These are phyloP conservation scores for Trichogramma dendrolimi DNA, from an alignment of 2,888 invertebrate genomes.

Conservation along the genomic window DNA sequence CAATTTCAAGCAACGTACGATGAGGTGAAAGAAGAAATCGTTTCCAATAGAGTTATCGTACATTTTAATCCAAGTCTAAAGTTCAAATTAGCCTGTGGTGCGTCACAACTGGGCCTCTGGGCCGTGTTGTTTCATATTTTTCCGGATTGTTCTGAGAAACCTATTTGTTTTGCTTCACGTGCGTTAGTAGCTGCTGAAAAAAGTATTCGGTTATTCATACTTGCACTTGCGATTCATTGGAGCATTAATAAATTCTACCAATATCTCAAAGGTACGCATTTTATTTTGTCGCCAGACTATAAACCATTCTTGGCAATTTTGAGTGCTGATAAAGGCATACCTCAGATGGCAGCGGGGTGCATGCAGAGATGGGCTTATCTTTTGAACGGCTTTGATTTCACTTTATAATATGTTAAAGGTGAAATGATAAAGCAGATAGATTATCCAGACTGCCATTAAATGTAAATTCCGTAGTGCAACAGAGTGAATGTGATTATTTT, in stretches of 20 bases:
- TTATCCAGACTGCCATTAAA: too few relatives aligned
- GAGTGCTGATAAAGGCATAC: too few relatives aligned
- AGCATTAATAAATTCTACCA: constrained; percentile 40
- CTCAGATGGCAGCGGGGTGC: too few relatives aligned
- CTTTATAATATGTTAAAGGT: too few relatives aligned
- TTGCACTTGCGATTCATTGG: constrained; percentile 43
- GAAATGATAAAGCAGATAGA: too few relatives aligned
- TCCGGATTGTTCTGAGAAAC: constrained; percentile 33
- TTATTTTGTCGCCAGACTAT: constrained; percentile 39
- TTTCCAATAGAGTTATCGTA: constrained; percentile 29
- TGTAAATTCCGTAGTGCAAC: too few relatives aligned
- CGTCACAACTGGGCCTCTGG: constrained; percentile 33
- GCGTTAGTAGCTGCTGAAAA: constrained; percentile 38
- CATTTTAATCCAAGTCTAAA: neutral
- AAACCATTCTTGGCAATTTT: constrained; percentile 38
- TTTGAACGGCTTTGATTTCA: too few relatives aligned
- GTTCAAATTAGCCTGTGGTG: constrained; percentile 6
- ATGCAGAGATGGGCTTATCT: too few relatives aligned
- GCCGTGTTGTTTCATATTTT: constrained; percentile 35
- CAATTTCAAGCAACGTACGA: constrained; percentile 6
- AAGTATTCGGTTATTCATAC: constrained; percentile 42
- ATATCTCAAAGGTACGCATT: constrained; percentile 40
- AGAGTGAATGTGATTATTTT: too few relatives aligned
- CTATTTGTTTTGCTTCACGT: constrained; percentile 38
- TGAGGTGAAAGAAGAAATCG: constrained; percentile 27